Base-by-base conservation (phyloP, 2,797 vertebrate genomes). In the Cottoperca gobio region DNA sequence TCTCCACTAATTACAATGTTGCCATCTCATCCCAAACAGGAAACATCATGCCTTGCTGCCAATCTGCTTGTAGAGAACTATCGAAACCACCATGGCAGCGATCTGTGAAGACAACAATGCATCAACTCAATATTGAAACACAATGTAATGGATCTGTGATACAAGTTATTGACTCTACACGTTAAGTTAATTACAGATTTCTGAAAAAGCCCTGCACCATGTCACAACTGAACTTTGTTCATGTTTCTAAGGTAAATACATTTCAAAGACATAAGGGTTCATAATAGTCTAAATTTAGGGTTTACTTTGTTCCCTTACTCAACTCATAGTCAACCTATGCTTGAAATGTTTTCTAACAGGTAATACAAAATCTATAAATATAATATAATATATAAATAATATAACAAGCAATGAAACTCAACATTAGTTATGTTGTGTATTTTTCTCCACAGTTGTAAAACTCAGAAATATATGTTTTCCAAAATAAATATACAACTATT, bases 81-180 rank as follows among this genome's bases (percentile, higher is more conserved):
- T 92, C 0, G 94, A 93, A 45, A 93, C 92, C 72, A 92, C 87
- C 94, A 95, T 94, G 50, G 93, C 94, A 50, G 93, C 92, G 40
- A 94, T 73, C 93, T 95, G 91, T 7, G 50, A 84, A 73, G 55
- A 88, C 8, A 78, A 62, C 2, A 66, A 23, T 23, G 33, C 1
- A 49, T 68, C 17, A 85, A 10, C 1, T 60, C 13, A 23, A 37
- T 10, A 70, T 59, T 14, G 17, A 14, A 64, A 58, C 8, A 49
- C 28, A 40, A 14, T 12, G 19, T n/a, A 31, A 33, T 42, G 0
- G 6, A 52, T 43, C n/a, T 26, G 19, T 43, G 13, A 43, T 6
- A 39, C 11, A 8, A 19, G 1, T 21, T 8, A 21, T 17, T 16
- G 16, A 40, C 17, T 37, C n/a, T 3, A 16, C 16, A 58, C 3